phyloP scores from a whole-genome alignment of 2,113 vertebrate species.

The Podocnemis expansa region DNA sequence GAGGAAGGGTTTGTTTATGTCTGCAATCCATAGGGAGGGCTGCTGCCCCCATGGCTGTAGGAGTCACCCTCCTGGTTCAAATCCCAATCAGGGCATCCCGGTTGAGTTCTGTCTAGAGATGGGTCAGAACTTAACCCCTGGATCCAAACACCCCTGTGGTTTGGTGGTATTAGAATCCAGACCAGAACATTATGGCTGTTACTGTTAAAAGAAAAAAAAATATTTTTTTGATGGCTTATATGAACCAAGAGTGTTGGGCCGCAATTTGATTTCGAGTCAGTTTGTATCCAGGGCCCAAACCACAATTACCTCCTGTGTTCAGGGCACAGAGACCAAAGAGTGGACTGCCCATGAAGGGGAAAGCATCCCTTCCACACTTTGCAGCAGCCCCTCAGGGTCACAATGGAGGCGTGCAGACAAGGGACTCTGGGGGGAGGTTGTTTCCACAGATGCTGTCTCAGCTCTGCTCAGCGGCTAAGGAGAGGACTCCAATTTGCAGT shows the following conservation, averaged over 20 bases:
- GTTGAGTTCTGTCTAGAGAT: background rate
- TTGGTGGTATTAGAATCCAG: background rate
- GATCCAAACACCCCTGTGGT: background rate
- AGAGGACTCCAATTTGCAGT: constrained; percentile 38
- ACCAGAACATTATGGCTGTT: background rate
- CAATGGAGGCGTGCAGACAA: constrained; percentile 47
- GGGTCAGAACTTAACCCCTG: background rate
- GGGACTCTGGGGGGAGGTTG: constrained; percentile 35
- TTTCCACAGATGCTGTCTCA: constrained; percentile 63
- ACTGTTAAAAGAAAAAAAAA: background rate
- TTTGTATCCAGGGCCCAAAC: background rate
- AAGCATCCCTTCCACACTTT: constrained; percentile 11
- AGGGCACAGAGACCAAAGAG: background rate
- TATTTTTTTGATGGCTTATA: accelerated
- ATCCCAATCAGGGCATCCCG: background rate
- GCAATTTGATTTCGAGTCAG: background rate
- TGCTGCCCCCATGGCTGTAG: background rate
- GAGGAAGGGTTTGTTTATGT: background rate
- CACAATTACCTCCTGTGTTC: background rate
- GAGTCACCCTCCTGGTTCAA: background rate
- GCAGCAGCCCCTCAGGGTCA: constrained; percentile 44
- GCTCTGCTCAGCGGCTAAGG: constrained; percentile 26
- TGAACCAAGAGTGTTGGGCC: background rate
- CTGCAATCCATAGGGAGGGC: background rate
- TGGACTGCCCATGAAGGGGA: background rate